Evolutionary conservation across 1,140 invertebrate species (phyloP).

Genomic region (Bombus sibiricus): DNA sequence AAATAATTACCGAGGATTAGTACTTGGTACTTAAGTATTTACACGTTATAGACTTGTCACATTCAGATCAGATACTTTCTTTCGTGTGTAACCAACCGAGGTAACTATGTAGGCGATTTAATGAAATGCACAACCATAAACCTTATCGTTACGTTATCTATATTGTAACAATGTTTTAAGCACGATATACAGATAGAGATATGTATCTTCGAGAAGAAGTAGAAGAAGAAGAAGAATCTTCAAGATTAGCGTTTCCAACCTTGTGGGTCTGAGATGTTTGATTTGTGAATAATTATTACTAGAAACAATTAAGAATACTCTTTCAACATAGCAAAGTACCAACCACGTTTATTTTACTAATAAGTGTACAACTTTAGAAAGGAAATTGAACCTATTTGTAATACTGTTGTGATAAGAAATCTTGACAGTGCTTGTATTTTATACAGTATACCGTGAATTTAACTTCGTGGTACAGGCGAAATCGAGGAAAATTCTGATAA

Average conservation of each 20-base stretch:
- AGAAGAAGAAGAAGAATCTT: too few species aligned
- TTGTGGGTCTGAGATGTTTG: too few species aligned
- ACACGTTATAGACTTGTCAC: neutral
- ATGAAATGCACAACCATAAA: constrained; percentile 8
- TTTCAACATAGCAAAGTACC: neutral
- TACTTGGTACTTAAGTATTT: neutral
- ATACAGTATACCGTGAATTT: neutral
- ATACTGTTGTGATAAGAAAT: neutral
- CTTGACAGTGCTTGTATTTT: neutral
- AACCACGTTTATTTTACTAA: too few species aligned
- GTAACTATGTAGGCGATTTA: neutral
- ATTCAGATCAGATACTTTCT: constrained; percentile 7
- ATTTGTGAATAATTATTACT: neutral
- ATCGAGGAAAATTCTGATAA: neutral
- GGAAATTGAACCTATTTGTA: neutral
- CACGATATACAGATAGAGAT: neutral
- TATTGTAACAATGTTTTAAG: neutral
- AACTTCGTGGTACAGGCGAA: neutral
- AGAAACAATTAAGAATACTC: neutral
- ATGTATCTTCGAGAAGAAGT: neutral
- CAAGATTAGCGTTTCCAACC: neutral
- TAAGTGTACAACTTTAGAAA: neutral
- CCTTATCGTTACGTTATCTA: constrained; percentile 8
- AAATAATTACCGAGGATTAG: too few species aligned
- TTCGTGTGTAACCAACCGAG: neutral